phyloP scores from a whole-genome alignment of 1,140 invertebrate genomes.

The Penaeus chinensis region DNA sequence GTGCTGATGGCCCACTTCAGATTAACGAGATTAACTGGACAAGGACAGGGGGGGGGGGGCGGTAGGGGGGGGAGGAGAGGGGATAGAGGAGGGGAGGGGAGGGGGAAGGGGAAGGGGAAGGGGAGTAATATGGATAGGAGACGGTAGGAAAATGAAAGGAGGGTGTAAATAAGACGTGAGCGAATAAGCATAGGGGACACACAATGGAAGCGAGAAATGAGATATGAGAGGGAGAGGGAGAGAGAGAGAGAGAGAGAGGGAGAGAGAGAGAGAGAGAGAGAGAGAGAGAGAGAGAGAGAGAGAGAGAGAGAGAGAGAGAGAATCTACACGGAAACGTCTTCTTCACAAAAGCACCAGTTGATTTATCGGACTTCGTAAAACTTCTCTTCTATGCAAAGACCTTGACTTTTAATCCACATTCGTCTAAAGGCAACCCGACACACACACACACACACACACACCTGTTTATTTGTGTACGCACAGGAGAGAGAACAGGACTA shows the following conservation, averaged over 20 bases:
- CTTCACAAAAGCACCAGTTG: background rate
- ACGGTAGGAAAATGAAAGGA: background rate
- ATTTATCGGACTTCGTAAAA: too few species aligned
- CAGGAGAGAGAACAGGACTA: too few species aligned
- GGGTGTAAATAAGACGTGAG: slow-evolving; percentile 37
- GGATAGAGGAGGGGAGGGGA: background rate
- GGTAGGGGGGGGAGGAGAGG: background rate
- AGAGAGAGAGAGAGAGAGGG: slow-evolving; percentile 33
- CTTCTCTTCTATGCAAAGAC: background rate
- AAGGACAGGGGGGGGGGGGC: too few species aligned
- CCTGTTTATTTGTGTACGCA: too few species aligned
- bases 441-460: background rate
- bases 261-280: slow-evolving; percentile 34
- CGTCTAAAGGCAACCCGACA: background rate
- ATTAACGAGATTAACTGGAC: too few species aligned
- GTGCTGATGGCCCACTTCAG: too few species aligned
- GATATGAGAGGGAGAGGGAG: slow-evolving; percentile 28
- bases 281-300: slow-evolving; percentile 37
- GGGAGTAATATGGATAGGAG: background rate
- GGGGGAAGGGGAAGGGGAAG: background rate
- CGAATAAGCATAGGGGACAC: background rate
- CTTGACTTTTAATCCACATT: background rate
- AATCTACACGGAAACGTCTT: background rate
- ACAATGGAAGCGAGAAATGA: background rate
- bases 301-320: slow-evolving; percentile 41